A percentile compares a stretch with the other conserved stretches of the same genome.
Conservation (phyloP, 2,888 invertebrate genomes). For the Drosophila eohydei region DNA sequence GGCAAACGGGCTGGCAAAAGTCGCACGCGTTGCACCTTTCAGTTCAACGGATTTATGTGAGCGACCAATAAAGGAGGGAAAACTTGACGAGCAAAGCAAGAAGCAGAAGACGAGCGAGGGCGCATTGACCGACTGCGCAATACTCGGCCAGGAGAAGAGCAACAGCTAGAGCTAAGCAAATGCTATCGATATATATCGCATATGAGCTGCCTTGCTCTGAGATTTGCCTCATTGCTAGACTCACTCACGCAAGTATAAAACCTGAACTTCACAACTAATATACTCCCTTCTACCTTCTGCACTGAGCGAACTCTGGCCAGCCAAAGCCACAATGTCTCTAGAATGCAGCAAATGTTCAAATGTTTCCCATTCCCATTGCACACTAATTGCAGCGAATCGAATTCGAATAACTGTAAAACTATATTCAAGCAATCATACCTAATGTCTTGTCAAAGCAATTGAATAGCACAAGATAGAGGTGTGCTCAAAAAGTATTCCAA, state of each 20-base stretch:
- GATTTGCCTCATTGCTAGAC: neutral
- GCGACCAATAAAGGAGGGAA: constrained; percentile 15
- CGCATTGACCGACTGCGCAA: neutral
- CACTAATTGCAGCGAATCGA: constrained; percentile 3
- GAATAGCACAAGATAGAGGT: neutral
- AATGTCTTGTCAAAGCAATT: neutral
- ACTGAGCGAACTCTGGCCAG: neutral
- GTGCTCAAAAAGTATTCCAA: neutral
- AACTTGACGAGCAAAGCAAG: constrained; percentile 1
- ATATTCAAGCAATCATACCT: neutral
- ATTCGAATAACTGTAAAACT: neutral
- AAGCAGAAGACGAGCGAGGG: neutral
- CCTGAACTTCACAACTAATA: neutral
- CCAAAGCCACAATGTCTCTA: constrained; percentile 32
- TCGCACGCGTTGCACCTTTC: constrained; percentile 58
- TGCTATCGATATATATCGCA: neutral
- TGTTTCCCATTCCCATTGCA: constrained; percentile 13
- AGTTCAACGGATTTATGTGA: constrained; percentile 56
- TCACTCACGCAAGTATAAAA: neutral
- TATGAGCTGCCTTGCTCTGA: neutral
- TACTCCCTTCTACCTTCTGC: accelerated
- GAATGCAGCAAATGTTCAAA: neutral
- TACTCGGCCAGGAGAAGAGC: neutral
- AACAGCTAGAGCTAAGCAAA: neutral
- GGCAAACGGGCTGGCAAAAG: constrained; percentile 53